phyloP scores from a whole-genome alignment of 2,888 invertebrate genomes.

The Scaptomyza cyrtandrae region DNA sequence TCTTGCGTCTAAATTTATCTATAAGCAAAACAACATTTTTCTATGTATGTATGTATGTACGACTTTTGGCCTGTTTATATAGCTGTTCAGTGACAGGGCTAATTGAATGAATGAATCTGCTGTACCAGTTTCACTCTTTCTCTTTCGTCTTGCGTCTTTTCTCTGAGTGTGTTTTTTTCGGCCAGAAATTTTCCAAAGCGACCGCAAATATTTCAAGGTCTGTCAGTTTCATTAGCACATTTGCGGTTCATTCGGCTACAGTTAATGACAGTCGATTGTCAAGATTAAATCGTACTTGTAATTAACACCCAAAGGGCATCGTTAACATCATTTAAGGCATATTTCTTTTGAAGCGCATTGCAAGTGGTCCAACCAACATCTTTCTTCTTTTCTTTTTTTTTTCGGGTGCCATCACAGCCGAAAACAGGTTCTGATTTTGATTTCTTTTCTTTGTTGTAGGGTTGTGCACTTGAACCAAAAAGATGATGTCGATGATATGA shows the following conservation, averaged over 20 bases:
- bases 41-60: conserved; percentile 13
- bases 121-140: conserved; percentile 23
- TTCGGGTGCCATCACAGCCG: conserved; percentile 46
- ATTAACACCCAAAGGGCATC: conserved; percentile 81
- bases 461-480: conserved; percentile 46
- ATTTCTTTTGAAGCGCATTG: conserved; percentile 36
- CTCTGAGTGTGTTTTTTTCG: neutral
- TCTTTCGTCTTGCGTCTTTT: conserved; percentile 11
- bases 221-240: conserved; percentile 68
- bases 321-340: conserved; percentile 76
- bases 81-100: conserved; percentile 56
- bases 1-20: conserved; percentile 69
- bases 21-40: conserved; percentile 50
- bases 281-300: conserved; percentile 72
- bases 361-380: conserved; percentile 44
- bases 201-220: conserved; percentile 54
- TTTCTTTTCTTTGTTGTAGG: conserved; percentile 4
- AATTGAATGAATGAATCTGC: conserved; percentile 67
- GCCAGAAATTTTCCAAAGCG: neutral
- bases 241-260: conserved; percentile 61
- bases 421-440: conserved; percentile 45
- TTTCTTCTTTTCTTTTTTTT: conserved; percentile 39
- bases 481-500: conserved; percentile 41
- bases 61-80: conserved; percentile 52
- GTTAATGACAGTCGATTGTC: conserved; percentile 74